phyloP scores from a whole-genome alignment of 2,888 invertebrate species.

The Callyntrura guangdongensis region DNA sequence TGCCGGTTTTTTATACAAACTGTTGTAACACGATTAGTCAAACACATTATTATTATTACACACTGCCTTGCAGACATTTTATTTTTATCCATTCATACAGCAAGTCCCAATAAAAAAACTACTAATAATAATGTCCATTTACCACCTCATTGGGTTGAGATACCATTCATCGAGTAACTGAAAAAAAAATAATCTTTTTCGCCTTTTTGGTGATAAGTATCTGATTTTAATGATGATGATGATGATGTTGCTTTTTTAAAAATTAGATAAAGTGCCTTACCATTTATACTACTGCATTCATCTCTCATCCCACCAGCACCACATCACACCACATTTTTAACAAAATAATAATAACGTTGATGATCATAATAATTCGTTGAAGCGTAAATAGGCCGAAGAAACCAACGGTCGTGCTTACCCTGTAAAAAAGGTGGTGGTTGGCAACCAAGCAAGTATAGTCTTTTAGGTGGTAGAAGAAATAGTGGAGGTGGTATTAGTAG shows the following conservation, averaged over 20 bases:
- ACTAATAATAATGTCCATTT: too few relatives aligned
- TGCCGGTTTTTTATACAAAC: neutral
- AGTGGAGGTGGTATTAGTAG: conserved; percentile 30
- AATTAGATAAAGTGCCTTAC: conserved; percentile 33
- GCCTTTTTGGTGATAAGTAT: neutral
- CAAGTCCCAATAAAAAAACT: neutral
- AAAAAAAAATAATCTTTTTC: neutral
- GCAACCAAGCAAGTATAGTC: neutral
- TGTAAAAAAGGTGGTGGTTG: neutral
- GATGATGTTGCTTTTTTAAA: conserved; percentile 9
- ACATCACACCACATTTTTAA: neutral
- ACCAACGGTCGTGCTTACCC: conserved; percentile 49
- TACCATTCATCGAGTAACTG: neutral
- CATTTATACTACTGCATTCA: too few relatives aligned
- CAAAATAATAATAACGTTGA: neutral
- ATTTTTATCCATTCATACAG: neutral
- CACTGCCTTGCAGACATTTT: neutral
- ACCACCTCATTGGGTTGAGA: too few relatives aligned
- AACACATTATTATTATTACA: neutral
- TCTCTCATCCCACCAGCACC: neutral
- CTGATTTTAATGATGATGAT: neutral
- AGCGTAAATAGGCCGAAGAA: conserved; percentile 70
- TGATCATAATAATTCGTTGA: conserved; percentile 56
- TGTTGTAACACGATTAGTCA: too few relatives aligned
- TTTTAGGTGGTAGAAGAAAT: neutral